These are phyloP conservation scores for Trichechus manatus DNA, from an alignment of 2,113 vertebrate species.

Conservation along the genomic window DNA sequence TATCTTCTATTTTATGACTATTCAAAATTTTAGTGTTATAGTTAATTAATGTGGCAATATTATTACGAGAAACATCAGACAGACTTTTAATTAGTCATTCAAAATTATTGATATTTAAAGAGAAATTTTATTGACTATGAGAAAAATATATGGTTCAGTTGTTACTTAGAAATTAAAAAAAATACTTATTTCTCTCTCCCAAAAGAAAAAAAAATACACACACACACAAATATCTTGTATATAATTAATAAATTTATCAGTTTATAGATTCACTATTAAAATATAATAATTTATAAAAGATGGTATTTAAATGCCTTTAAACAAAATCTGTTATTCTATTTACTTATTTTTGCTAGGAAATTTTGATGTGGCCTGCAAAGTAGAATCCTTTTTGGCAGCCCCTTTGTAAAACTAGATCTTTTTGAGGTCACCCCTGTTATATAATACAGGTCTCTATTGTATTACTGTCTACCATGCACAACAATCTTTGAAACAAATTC, in stretches of 20 bases:
- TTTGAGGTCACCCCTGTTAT: neutral
- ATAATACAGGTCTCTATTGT: neutral
- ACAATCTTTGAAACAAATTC: neutral
- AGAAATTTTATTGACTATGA: constrained; percentile 81
- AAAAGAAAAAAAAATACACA: constrained; percentile 30
- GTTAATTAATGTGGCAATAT: constrained; percentile 86
- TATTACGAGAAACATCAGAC: constrained; percentile 82
- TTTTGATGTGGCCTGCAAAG: neutral
- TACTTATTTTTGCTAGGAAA: neutral
- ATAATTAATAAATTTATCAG: neutral
- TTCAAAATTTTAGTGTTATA: constrained; percentile 80
- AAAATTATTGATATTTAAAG: constrained; percentile 81
- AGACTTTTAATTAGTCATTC: constrained; percentile 84
- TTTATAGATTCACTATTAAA: neutral
- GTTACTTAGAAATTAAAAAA: constrained; percentile 56
- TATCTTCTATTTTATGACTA: constrained; percentile 74
- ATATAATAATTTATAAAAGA: neutral
- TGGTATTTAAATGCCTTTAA: neutral
- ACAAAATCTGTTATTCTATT: neutral
- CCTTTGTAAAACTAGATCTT: neutral
- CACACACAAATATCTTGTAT: neutral
- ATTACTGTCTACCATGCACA: neutral
- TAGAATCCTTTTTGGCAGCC: neutral
- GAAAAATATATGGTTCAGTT: constrained; percentile 73
- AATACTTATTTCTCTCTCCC: constrained; percentile 34